Base-by-base conservation (phyloP, 2,797 vertebrate genomes). In the Gobio occitaniae region DNA sequence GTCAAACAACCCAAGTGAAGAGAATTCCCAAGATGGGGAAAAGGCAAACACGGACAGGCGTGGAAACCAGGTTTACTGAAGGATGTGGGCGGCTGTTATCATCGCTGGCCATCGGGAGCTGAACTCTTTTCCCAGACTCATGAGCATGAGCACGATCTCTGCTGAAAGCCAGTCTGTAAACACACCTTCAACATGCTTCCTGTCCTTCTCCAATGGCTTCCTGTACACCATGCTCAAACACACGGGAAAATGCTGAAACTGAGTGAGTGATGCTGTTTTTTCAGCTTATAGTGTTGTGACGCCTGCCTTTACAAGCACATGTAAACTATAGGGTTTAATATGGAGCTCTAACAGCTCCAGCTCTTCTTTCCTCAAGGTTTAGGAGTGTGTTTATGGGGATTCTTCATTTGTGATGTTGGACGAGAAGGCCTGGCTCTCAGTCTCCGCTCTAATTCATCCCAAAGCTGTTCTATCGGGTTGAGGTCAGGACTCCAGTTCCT, bases 1-100 rank as follows among this genome's bases (percentile, higher is more conserved):
- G 95, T 96, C 95, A 96, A 94, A 94, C 93, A 95, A 94, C 94
- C 94, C 93, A 92, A 94, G 92, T 95, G 94, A 96, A 94, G 94
- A 93, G 93, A 96, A 96, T 95, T 95, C 94, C 94, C 90, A 94
- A 93, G 94, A 93, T 93, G 88, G 71, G 36, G 16, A 83, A 41
- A 56, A 54, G 52, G 63, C 91, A 94, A 93, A 91, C 50, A 91
- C 92, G 86, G 88, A 87, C 86, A 90, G 75, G 87, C 84, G 87
- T 91, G 90, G 86, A 91, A 92, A 91, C 91, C 84, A 90, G 89
- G 90, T 94, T 91, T 93, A 86, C 91, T 90, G 85, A 86, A 86
- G 87, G 88, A 92, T 93, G 87, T 91, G 75, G 25, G 72, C 50
- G 69, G 9, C 12, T 59, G 68, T 70, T 82, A 76, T 89, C 81